A percentile compares a stretch with the other conserved stretches of the same genome.
Evolutionary conservation across 2,888 invertebrate species (phyloP).

Genomic region (Gandaritis pyraliata): DNA sequence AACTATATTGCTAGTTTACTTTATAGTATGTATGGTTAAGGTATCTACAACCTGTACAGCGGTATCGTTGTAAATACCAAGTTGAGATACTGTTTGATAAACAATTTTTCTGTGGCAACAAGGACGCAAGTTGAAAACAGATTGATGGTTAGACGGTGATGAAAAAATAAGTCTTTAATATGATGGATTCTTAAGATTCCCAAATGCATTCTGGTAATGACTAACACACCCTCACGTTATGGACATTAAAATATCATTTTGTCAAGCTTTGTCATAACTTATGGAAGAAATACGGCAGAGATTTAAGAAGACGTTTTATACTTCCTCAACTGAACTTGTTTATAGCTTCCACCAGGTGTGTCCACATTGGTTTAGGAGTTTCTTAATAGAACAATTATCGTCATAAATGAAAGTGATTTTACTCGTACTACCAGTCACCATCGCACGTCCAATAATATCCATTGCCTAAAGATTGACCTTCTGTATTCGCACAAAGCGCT

Average conservation of each 20-base stretch:
- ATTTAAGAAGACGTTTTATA: conserved; percentile 65
- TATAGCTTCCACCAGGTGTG: conserved; percentile 23
- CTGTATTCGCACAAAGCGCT: too few species aligned
- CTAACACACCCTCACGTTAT: conserved; percentile 60
- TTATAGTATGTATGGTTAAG: too few species aligned
- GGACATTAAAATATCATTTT: conserved; percentile 79
- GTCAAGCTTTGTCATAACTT: conserved; percentile 75
- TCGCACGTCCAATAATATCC: too few species aligned
- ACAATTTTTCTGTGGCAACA: conserved; percentile 54
- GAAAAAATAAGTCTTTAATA: conserved; percentile 77
- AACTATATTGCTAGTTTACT: too few species aligned
- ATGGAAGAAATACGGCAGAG: conserved; percentile 62
- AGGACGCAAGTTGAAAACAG: conserved; percentile 74
- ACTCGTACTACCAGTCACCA: background rate
- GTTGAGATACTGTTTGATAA: conserved; percentile 22
- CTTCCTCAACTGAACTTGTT: conserved; percentile 52
- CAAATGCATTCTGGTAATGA: conserved; percentile 76
- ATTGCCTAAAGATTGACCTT: too few species aligned
- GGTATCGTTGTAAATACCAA: too few species aligned
- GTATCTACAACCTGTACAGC: too few species aligned
- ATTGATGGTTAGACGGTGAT: conserved; percentile 73
- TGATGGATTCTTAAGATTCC: conserved; percentile 70
- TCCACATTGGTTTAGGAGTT: conserved; percentile 7
- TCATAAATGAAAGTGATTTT: too few species aligned
- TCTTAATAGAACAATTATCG: background rate